These are phyloP conservation scores for Pteronura brasiliensis DNA, from an alignment of 2,113 vertebrate genomes.

Conservation along the genomic window DNA sequence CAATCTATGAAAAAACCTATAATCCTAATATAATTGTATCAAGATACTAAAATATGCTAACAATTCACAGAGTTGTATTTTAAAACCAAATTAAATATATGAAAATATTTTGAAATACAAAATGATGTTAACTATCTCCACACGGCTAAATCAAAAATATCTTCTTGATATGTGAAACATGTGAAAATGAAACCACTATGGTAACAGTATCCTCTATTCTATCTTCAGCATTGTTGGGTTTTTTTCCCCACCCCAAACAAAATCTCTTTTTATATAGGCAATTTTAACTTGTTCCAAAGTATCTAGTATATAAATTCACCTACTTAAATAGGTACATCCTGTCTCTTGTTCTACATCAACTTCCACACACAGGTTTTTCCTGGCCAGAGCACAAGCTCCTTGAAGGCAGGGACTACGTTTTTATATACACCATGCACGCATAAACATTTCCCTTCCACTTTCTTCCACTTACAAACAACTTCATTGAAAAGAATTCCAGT, in stretches of 20 bases:
- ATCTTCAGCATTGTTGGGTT: background rate
- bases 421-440: background rate
- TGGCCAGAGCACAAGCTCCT: background rate
- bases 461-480: conserved; percentile 5
- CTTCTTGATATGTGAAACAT: background rate
- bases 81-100: conserved; percentile 26
- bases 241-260: background rate
- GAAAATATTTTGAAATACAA: background rate
- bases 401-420: background rate
- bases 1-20: background rate
- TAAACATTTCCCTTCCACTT: background rate
- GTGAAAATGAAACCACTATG: background rate
- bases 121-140: background rate
- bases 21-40: background rate
- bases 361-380: background rate
- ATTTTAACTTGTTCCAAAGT: conserved; percentile 19
- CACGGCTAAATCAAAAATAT: background rate
- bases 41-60: conserved; percentile 13
- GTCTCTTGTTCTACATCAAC: background rate
- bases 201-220: background rate
- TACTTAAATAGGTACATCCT: background rate
- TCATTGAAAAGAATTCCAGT: background rate
- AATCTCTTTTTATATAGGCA: background rate
- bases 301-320: background rate
- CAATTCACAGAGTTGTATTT: background rate